Conservation (phyloP, 2,888 invertebrate genomes). For the Eupelmus urozonus region DNA sequence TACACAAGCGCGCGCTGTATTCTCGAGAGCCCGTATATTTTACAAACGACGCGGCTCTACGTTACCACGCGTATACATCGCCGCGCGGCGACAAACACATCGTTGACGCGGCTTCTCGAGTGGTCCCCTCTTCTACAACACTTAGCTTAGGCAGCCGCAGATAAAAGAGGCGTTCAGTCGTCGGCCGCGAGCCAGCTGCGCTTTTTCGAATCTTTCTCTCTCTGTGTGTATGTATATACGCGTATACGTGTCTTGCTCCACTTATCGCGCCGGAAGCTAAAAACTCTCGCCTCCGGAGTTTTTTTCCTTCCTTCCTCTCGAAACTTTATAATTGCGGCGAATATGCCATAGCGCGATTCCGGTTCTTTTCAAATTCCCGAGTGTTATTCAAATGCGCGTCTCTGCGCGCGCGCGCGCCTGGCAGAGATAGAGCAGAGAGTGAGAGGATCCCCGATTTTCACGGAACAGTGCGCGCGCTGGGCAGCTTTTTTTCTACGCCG, state of each 20-base stretch:
- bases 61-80: not conserved
- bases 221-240: too few species aligned
- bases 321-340: slow-evolving; percentile 27
- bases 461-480: not conserved
- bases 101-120: too few species aligned
- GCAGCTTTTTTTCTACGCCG: not conserved
- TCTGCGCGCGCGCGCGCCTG: not conserved
- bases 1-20: not conserved
- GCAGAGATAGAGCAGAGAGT: too few species aligned
- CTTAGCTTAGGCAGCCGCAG: too few species aligned
- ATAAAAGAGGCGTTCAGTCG: slow-evolving; percentile 4
- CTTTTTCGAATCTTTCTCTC: not conserved
- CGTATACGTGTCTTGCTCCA: slow-evolving; percentile 50
- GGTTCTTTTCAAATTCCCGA: slow-evolving; percentile 31
- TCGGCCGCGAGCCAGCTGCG: not conserved
- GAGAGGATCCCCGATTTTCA: slow-evolving; percentile 29
- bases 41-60: not conserved
- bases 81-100: not conserved
- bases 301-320: not conserved
- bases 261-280: slow-evolving; percentile 40
- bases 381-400: not conserved
- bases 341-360: slow-evolving; percentile 28
- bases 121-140: too few species aligned
- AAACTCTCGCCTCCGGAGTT: not conserved
- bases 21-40: not conserved